Conservation (phyloP, 2,888 invertebrate species). For the Cataglyphis cursor region DNA sequence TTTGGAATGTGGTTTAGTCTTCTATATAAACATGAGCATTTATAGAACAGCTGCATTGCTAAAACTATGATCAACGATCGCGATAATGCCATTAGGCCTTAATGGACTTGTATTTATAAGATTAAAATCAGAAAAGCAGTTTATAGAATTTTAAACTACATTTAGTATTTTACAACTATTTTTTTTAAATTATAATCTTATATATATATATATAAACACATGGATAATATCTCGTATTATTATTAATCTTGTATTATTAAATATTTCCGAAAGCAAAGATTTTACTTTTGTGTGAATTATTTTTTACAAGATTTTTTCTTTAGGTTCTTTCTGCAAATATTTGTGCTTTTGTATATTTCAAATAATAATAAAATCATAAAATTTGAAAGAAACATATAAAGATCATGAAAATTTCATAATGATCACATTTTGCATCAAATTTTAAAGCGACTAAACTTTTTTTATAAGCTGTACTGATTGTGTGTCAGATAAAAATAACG, state of each 20-base stretch:
- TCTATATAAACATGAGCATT: constrained; percentile 29
- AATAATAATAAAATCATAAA: background rate
- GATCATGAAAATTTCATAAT: background rate
- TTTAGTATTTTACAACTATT: background rate
- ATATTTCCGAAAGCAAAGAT: background rate
- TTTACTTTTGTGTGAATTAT: background rate
- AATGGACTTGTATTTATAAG: background rate
- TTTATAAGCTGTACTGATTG: background rate
- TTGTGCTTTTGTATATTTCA: background rate
- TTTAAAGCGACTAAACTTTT: background rate
- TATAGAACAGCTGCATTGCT: constrained; percentile 13
- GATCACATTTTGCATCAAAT: background rate
- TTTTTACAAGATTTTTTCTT: background rate
- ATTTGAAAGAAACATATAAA: background rate
- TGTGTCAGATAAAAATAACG: background rate
- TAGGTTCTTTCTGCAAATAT: background rate
- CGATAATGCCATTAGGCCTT: constrained; percentile 7
- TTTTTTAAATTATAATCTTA: background rate
- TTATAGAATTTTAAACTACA: background rate
- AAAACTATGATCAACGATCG: constrained; percentile 14
- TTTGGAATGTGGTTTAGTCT: constrained; percentile 18
- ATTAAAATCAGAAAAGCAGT: background rate
- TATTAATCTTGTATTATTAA: background rate
- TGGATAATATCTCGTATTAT: background rate
- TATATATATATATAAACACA: background rate